Evolutionary conservation across 2,797 vertebrate genomes (phyloP).

Genomic region (Leptodactylus fallax): DNA sequence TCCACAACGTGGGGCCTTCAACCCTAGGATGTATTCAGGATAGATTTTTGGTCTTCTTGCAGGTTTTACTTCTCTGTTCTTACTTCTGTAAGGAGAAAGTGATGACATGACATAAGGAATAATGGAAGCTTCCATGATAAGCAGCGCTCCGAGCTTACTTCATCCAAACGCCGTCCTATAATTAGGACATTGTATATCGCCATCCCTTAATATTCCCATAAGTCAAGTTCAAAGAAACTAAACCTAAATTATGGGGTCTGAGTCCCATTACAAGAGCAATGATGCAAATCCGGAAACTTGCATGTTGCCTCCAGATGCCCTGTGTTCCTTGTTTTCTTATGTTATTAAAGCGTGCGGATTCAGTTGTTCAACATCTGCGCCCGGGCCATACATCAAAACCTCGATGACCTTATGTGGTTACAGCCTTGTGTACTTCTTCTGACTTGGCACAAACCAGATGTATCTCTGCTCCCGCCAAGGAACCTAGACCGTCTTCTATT

Average conservation of each 20-base stretch:
- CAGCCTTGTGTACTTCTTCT: not conserved
- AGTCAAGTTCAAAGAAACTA: not conserved
- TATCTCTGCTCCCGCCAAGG: conserved; percentile 16
- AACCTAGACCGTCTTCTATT: not conserved
- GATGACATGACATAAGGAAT: not conserved
- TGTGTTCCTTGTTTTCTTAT: conserved; percentile 9
- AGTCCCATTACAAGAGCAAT: not conserved
- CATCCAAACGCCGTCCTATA: not conserved
- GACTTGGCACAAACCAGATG: conserved; percentile 33
- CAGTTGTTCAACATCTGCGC: conserved; percentile 33
- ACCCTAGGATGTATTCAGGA: too few species aligned
- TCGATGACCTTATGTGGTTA: conserved; percentile 32
- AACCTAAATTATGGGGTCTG: not conserved
- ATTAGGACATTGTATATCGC: not conserved
- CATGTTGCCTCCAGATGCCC: conserved; percentile 34
- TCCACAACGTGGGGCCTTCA: too few species aligned
- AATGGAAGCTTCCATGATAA: not conserved
- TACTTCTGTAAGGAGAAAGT: not conserved
- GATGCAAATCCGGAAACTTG: not conserved
- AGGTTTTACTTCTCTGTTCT: too few species aligned
- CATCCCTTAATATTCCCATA: not conserved
- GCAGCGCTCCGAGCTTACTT: not conserved
- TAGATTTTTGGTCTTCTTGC: too few species aligned
- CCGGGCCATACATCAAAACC: conserved; percentile 10
- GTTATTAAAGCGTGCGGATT: conserved; percentile 16